Percentiles rank a stretch among this genome's conserved stretches.
phyloP scores from a whole-genome alignment of 2,888 invertebrate genomes.

The Chymomyza procnemis region DNA sequence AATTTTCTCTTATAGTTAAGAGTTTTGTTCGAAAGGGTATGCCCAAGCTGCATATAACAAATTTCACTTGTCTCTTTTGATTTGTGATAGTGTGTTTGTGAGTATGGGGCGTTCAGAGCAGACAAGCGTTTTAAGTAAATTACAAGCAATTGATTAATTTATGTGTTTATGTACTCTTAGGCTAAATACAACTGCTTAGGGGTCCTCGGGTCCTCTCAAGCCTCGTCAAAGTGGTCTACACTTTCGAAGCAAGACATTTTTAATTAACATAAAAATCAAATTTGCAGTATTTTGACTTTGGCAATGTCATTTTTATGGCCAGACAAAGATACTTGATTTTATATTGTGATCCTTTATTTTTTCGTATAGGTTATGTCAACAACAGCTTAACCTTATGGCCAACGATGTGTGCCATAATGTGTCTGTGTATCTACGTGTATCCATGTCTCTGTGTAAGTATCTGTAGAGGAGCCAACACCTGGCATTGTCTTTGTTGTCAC shows the following conservation, averaged over 20 bases:
- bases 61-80: background rate
- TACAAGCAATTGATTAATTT: constrained; percentile 2
- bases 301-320: background rate
- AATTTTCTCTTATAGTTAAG: too few relatives aligned
- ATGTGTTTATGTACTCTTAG: background rate
- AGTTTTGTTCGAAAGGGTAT: background rate
- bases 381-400: constrained; percentile 71
- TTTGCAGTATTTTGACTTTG: constrained; percentile 59
- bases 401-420: constrained; percentile 67
- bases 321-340: background rate
- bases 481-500: constrained; percentile 28
- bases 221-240: background rate
- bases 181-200: background rate
- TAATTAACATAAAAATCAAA: constrained; percentile 72
- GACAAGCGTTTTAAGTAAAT: background rate
- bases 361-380: constrained; percentile 43
- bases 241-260: constrained; percentile 41
- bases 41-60: background rate
- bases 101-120: background rate
- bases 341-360: too few relatives aligned
- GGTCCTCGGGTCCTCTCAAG: too few relatives aligned
- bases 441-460: background rate
- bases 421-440: background rate
- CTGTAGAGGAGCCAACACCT: background rate
- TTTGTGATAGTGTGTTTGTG: background rate